These are phyloP conservation scores for Caenorhabditis sp. DNA, from an alignment of 2,888 invertebrate genomes.

Conservation along the genomic window DNA sequence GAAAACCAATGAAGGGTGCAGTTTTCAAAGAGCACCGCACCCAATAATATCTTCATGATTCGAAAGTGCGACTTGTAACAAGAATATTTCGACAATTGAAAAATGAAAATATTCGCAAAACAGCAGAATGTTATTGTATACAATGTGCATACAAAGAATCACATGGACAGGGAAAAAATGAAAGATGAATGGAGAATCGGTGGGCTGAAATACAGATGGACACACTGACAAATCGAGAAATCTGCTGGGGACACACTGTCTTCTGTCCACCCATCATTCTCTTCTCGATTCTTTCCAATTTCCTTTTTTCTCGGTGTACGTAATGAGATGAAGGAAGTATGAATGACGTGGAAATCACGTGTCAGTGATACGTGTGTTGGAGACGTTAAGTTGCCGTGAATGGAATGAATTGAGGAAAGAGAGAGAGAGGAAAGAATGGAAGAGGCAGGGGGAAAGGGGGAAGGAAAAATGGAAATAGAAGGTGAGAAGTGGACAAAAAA, in stretches of 20 bases:
- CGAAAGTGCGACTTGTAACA: no score
- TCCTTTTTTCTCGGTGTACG: constrained; percentile 5
- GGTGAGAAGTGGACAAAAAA: neutral
- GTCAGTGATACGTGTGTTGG: neutral
- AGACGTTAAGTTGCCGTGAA: constrained; percentile 7
- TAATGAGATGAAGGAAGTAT: neutral
- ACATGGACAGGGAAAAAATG: neutral
- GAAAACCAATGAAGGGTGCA: no score
- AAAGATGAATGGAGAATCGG: neutral
- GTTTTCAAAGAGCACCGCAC: no score
- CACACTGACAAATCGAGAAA: neutral
- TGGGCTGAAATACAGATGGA: neutral
- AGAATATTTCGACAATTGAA: no score
- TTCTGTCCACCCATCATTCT: neutral
- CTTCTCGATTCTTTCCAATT: neutral
- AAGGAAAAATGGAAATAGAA: neutral
- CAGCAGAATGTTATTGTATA: no score
- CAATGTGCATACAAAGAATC: neutral
- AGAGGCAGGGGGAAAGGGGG: neutral
- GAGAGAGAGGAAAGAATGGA: neutral
- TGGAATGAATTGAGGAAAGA: neutral
- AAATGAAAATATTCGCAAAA: no score
- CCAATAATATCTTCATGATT: no score
- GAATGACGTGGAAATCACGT: constrained; percentile 50
- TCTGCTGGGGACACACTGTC: no score